Evolutionary conservation across 2,797 vertebrate species (phyloP), one percentile per base, ranked within the genome.

Genomic region (Squalus acanthias): DNA sequence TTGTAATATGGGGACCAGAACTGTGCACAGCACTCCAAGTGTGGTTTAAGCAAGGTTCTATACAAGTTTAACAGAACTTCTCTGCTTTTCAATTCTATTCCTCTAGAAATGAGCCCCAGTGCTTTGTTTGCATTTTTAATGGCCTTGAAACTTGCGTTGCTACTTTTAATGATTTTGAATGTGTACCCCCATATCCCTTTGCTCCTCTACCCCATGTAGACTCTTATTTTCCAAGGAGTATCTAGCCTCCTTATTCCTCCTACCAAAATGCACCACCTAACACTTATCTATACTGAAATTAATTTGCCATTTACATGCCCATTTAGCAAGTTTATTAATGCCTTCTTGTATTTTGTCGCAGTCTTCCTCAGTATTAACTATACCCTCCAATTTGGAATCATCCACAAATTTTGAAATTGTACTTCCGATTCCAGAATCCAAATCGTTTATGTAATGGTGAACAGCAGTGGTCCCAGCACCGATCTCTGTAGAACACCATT

Each of bases 111-210:
- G 60, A 63, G 9, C 60, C 33, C 33, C 74, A 76, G 33, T n/a
- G 70, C 70, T 76, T n/a, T n/a, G 33, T 76, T 76, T 76, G 33
- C 1, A 76, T n/a, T 76, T 76, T n/a, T n/a, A 33, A 76, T 76
- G 74, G 29, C 33, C 74, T n/a, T 76, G 74, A 3, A n/a, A 76
- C 53, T 50, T 50, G 79, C 8, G 10, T 33, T 91, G 26, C 26
- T 91, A 91, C 88, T 93, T 46, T 67, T 39, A 93, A 67, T 67
- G 20, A 93, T 93, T 93, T 39, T 93, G 91, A 65, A 67, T 24
- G 10, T 67, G 63, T 93, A 8, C 3, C 91, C 79, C n/a, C n/a
- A 33, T 2, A 91, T 63, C 88, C 10, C 8, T 67, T 20, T 39
- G 13, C 63, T 39, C 63, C 39, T 82, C 79, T 46, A 46, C 15